These are phyloP conservation scores for Prinia subflava DNA, from an alignment of 2,113 vertebrate genomes.

Conservation along the genomic window DNA sequence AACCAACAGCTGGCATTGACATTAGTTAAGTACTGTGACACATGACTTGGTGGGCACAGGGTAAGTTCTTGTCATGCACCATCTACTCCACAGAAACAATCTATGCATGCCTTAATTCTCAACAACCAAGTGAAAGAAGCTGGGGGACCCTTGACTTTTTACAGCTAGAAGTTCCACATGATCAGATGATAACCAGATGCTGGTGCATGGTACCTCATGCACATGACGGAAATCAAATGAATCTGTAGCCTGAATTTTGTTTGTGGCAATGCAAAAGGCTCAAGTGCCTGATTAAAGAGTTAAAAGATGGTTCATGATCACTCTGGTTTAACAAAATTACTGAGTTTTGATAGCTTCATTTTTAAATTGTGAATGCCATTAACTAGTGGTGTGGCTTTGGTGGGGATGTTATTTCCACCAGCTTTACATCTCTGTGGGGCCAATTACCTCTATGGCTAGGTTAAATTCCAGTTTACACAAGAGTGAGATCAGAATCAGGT, in stretches of 20 bases:
- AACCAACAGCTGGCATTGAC: background rate
- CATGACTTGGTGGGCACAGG: background rate
- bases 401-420: background rate
- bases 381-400: background rate
- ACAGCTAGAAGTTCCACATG: background rate
- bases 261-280: background rate
- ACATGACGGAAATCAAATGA: background rate
- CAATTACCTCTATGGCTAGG: fast-evolving
- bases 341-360: background rate
- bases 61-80: background rate
- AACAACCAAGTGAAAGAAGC: background rate
- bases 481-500: background rate
- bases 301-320: background rate
- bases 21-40: background rate
- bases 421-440: background rate
- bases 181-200: background rate
- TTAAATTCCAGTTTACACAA: background rate
- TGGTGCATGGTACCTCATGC: background rate
- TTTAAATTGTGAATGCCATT: fast-evolving
- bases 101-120: background rate
- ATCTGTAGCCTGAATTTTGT: background rate
- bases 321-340: background rate
- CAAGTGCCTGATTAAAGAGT: background rate
- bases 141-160: background rate
- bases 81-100: background rate